Percentiles rank a stretch among this genome's conserved stretches.
phyloP scores from a whole-genome alignment of 2,113 vertebrate genomes.

The Rattus rattus region DNA sequence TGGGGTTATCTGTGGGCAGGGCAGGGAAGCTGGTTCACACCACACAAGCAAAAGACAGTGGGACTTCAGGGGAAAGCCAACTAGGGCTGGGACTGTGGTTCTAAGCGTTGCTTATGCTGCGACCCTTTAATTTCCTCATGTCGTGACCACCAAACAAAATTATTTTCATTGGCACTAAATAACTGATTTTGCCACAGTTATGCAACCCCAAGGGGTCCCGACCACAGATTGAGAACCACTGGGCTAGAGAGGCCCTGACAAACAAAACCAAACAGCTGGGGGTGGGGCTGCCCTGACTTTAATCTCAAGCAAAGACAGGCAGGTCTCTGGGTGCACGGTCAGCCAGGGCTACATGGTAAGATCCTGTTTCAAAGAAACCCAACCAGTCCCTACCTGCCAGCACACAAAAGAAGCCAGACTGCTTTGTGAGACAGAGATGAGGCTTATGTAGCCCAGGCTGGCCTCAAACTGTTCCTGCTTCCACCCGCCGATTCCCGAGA shows the following conservation, averaged over 20 bases:
- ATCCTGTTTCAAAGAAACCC: not conserved
- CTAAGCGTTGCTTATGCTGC: no score
- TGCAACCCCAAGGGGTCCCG: not conserved
- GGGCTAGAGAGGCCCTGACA: not conserved
- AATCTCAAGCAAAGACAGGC: not conserved
- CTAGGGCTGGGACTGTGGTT: not conserved
- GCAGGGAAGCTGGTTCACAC: not conserved
- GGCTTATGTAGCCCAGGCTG: not conserved
- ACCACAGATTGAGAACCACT: not conserved
- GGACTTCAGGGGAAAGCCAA: not conserved
- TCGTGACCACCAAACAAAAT: not conserved
- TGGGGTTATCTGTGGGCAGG: not conserved
- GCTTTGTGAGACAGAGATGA: not conserved
- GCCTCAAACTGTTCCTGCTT: not conserved
- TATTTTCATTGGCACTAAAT: not conserved
- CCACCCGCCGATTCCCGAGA: not conserved
- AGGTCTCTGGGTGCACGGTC: not conserved
- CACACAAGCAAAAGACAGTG: not conserved
- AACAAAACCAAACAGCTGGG: not conserved
- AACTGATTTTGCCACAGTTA: not conserved
- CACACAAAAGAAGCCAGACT: not conserved
- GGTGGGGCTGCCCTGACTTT: no score
- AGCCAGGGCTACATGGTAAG: not conserved
- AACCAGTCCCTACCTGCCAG: not conserved
- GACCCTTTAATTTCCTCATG: not conserved